Percentiles rank a stretch among this genome's conserved stretches.
Conservation (phyloP, 2,113 vertebrate species). For the Hymenochirus boettgeri region DNA sequence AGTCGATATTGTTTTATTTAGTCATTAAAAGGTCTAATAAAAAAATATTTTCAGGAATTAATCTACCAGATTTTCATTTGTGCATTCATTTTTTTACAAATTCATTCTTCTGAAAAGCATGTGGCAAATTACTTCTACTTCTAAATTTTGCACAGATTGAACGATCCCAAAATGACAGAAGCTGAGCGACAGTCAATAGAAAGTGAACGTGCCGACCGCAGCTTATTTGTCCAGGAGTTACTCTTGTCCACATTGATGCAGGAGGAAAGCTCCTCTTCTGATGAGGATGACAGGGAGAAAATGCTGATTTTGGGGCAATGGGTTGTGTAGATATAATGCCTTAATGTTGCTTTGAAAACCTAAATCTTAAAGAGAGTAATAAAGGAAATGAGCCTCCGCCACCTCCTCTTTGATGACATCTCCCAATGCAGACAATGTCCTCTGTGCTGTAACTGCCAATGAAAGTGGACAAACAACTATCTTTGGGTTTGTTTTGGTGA, state of each 20-base stretch:
- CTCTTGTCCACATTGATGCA: conserved; percentile 92
- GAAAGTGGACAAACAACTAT: conserved; percentile 88
- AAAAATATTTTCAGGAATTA: too few species aligned
- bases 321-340: conserved; percentile 99
- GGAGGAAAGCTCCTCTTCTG: conserved; percentile 95
- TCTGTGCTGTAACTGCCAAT: conserved; percentile 99
- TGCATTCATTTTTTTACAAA: too few species aligned
- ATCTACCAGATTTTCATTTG: too few species aligned
- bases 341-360: conserved; percentile 98
- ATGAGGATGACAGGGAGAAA: conserved; percentile 93
- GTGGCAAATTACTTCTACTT: conserved; percentile 13
- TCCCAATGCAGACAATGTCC: conserved; percentile 95
- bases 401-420: conserved; percentile 99
- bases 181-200: conserved; percentile 89
- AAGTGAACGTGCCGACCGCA: conserved; percentile 89
- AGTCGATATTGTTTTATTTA: too few species aligned
- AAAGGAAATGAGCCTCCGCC: conserved; percentile 94
- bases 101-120: background rate
- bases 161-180: conserved; percentile 95
- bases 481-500: conserved; percentile 90
- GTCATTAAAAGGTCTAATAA: too few species aligned
- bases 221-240: conserved; percentile 96
- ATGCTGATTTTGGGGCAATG: conserved; percentile 97
- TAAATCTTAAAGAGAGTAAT: conserved; percentile 95
- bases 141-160: conserved; percentile 72